Conservation (phyloP, 2,797 vertebrate species). For the Hapalemur alaotrensis region DNA sequence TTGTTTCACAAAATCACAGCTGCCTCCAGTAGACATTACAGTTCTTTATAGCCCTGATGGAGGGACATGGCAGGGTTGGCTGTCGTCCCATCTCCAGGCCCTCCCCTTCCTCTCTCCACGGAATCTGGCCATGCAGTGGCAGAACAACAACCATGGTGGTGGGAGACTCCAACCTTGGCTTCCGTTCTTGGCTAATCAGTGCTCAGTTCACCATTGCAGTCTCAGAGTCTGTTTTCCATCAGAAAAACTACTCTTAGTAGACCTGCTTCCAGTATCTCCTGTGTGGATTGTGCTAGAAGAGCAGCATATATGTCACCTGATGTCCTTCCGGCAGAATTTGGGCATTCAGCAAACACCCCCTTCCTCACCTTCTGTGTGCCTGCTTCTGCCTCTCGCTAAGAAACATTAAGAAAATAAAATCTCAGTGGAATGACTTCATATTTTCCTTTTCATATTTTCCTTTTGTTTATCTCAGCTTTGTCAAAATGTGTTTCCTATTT, state of each 20-base stretch:
- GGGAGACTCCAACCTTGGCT: too few relatives aligned
- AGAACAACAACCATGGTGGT: fast-evolving
- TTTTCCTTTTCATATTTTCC: not conserved
- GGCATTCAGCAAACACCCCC: fast-evolving
- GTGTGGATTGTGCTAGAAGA: not conserved
- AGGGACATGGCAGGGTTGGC: fast-evolving
- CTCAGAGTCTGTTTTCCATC: not conserved
- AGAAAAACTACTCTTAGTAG: not conserved
- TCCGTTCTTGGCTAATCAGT: not conserved
- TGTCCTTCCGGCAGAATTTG: not conserved
- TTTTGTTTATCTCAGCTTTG: not conserved
- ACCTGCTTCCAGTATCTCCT: not conserved
- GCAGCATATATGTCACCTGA: fast-evolving
- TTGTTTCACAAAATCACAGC: not conserved
- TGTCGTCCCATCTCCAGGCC: not conserved
- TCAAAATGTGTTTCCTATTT: not conserved
- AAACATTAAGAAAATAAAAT: not conserved
- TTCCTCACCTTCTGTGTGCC: not conserved
- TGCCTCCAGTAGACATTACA: not conserved
- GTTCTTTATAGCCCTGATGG: not conserved
- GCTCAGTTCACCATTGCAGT: fast-evolving
- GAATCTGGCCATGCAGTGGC: fast-evolving
- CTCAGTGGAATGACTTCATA: not conserved
- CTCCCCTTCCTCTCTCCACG: not conserved
- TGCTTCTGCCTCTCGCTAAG: not conserved